These are phyloP conservation scores for Chiroxiphia lanceolata DNA, from an alignment of 2,797 vertebrate genomes.

Conservation along the genomic window DNA sequence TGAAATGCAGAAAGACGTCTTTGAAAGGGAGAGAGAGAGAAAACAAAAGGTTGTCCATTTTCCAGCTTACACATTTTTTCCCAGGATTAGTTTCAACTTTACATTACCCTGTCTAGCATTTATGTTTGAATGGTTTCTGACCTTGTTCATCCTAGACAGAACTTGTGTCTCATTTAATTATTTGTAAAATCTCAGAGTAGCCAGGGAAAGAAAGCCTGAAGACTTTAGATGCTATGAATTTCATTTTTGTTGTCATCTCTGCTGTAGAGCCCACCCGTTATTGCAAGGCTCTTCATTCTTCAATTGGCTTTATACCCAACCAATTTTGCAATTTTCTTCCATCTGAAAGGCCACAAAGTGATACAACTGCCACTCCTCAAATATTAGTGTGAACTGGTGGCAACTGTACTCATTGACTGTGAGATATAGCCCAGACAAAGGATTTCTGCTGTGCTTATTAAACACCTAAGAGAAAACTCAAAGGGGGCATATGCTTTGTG, in stretches of 20 bases:
- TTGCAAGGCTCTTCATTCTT: neutral
- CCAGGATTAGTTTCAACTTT: conserved; percentile 17
- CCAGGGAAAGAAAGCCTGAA: neutral
- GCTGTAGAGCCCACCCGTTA: neutral
- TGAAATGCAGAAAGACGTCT: neutral
- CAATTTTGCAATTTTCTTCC: neutral
- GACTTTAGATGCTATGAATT: conserved; percentile 3
- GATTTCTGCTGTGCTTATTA: neutral
- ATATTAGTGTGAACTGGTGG: neutral
- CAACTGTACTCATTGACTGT: neutral
- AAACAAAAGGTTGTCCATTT: neutral
- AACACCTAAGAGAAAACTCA: neutral
- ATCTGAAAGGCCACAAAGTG: neutral
- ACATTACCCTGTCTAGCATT: conserved; percentile 2
- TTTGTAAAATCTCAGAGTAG: neutral
- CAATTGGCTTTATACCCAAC: neutral
- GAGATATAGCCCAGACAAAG: neutral
- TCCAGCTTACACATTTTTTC: conserved; percentile 22
- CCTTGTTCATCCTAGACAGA: conserved; percentile 36
- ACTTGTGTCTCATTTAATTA: conserved; percentile 42
- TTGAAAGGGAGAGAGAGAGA: neutral
- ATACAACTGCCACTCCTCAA: neutral
- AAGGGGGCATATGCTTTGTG: neutral
- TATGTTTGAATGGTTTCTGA: conserved; percentile 24
- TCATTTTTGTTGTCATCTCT: conserved; percentile 26